Evolutionary conservation across 1,140 invertebrate genomes (phyloP), one percentile per base, ranked within the genome.

Genomic region (Neodiprion fabricii): DNA sequence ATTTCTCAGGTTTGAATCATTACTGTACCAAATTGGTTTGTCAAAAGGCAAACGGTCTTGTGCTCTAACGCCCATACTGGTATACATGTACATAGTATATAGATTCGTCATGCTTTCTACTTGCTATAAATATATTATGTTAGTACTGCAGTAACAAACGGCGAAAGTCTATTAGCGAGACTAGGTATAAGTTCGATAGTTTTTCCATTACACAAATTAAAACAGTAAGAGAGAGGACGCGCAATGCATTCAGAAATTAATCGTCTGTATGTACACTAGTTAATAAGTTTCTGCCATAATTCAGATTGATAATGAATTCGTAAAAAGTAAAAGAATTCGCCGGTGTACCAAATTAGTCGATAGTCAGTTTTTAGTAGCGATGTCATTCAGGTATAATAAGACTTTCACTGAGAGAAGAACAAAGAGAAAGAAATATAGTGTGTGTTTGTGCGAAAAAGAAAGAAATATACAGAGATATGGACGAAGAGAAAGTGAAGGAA

Each of bases 291-390:
- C 28, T 0, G 28, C 28, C 53, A 61, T 61, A 61, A 61, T 5
- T 61, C 53, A 17, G 8, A 61, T 5, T 40, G n/a, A 61, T 61
- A 61, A 9, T 61, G 5, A 40, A 40, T 40, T 40, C 5, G 28
- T 40, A 40, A 40, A 40, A 40, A 40, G 28, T 40, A 40, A 40
- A 40, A 40, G 28, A 40, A 40, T 40, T 40, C 28, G 28, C 28
- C 28, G 28, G 28, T 5, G 53, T 61, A 61, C 53, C 53, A 61
- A 61, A 17, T 61, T 61, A 61, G 53, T 61, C 53, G 53, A 61
- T 61, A 61, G 53, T 61, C 53, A 61, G 53, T 61, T 61, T 61
- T 61, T 61, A 61, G 53, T 61, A 61, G 53, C 53, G 53, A 17
- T 61, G 53, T 61, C 53, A 40, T 40, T 40, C 28, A 40, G 5